Conservation (phyloP, 2,888 invertebrate genomes). For the Acrocera orbiculus region DNA sequence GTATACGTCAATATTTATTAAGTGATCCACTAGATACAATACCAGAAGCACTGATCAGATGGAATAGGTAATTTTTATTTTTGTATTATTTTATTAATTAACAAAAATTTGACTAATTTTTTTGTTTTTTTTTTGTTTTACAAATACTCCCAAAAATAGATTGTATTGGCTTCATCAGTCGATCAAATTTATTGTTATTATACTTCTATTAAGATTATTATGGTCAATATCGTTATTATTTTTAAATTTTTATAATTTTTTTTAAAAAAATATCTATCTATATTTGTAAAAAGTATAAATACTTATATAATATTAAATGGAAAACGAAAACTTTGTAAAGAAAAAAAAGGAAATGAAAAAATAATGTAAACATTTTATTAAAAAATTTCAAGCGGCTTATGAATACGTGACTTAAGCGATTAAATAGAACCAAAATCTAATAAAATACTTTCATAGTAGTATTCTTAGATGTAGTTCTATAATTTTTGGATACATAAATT, state of each 20-base stretch:
- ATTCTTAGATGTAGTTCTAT: no score
- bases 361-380: no score
- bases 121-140: slow-evolving; percentile 7
- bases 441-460: no score
- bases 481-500: no score
- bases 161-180: slow-evolving; percentile 33
- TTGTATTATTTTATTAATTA: slow-evolving; percentile 4
- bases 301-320: no score
- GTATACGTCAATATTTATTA: slow-evolving; percentile 57
- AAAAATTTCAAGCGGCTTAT: no score
- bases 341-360: no score
- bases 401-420: no score
- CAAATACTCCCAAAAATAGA: slow-evolving; percentile 16
- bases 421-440: no score
- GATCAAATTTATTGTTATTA: slow-evolving; percentile 25
- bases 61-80: slow-evolving; percentile 32
- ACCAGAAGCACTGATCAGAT: slow-evolving; percentile 45
- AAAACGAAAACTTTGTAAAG: no score
- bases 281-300: no score
- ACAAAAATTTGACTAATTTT: background rate
- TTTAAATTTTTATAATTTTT: slow-evolving; percentile 9
- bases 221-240: slow-evolving; percentile 16
- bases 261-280: background rate
- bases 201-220: slow-evolving; percentile 14
- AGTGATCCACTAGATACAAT: slow-evolving; percentile 64